phyloP scores from a whole-genome alignment of 2,888 invertebrate genomes.

The Drosophila gaucha region DNA sequence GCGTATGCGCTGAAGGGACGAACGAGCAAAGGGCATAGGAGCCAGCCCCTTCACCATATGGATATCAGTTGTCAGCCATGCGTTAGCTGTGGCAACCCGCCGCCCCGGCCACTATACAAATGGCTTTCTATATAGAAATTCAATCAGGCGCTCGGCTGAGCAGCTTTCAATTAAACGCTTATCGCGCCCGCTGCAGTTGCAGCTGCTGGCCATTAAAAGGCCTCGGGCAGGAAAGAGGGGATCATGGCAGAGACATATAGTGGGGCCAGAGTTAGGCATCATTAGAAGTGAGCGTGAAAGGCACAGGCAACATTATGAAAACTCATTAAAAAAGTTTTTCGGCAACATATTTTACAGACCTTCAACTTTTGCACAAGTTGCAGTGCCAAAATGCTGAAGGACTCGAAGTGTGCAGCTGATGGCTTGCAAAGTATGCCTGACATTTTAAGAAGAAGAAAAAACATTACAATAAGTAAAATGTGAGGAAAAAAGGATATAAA shows the following conservation, averaged over 20 bases:
- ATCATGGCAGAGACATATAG: too few species aligned
- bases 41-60: background rate
- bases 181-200: constrained; percentile 64
- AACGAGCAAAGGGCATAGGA: constrained; percentile 28
- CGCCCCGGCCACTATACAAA: constrained; percentile 12
- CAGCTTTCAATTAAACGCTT: constrained; percentile 76
- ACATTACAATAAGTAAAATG: constrained; percentile 1
- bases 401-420: constrained; percentile 17
- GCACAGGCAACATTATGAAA: constrained; percentile 72
- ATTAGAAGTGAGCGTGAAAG: constrained; percentile 20
- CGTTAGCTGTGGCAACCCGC: constrained; percentile 8
- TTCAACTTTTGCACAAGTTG: constrained; percentile 26
- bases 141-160: constrained; percentile 56
- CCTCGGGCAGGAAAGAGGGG: background rate
- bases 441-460: constrained; percentile 25
- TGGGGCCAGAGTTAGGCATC: too few species aligned
- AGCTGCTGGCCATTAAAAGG: constrained; percentile 22
- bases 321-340: constrained; percentile 77
- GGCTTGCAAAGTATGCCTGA: constrained; percentile 15
- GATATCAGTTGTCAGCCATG: constrained; percentile 36
- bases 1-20: constrained; percentile 31
- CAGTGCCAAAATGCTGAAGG: constrained; percentile 26
- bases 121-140: constrained; percentile 62
- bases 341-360: constrained; percentile 51
- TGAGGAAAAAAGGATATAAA: constrained; percentile 4